A percentile compares a stretch with the other conserved stretches of the same genome.
Conservation (phyloP, 2,888 invertebrate species). For the Leucoptera coffeella region DNA sequence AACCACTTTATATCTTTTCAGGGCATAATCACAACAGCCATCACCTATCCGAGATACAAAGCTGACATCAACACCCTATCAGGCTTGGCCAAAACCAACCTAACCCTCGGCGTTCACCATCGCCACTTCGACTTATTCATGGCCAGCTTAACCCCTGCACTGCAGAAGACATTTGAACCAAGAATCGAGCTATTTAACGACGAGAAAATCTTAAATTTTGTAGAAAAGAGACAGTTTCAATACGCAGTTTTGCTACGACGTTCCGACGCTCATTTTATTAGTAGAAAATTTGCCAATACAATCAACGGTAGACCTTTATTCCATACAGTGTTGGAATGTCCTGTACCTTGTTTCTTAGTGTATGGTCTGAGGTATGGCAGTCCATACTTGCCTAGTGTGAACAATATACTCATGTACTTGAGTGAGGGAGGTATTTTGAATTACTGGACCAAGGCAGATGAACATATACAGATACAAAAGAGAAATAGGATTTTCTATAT, state of each 20-base stretch:
- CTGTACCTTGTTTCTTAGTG: slow-evolving; percentile 49
- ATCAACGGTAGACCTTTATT: slow-evolving; percentile 33
- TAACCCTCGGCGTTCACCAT: slow-evolving; percentile 27
- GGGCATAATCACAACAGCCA: slow-evolving; percentile 36
- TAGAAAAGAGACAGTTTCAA: slow-evolving; percentile 28
- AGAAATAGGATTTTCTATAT: slow-evolving; percentile 9
- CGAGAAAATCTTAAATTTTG: slow-evolving; percentile 18
- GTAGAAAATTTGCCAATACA: slow-evolving; percentile 19
- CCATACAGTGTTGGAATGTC: slow-evolving; percentile 41
- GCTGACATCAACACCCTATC: slow-evolving; percentile 19
- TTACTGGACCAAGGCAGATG: slow-evolving; percentile 26
- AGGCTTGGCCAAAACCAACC: slow-evolving; percentile 18
- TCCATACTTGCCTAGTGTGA: slow-evolving; percentile 41
- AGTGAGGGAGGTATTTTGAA: slow-evolving; percentile 45
- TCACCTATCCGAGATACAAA: slow-evolving; percentile 28
- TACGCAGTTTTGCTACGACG: slow-evolving; percentile 44
- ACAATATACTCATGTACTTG: slow-evolving; percentile 31
- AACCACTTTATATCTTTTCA: slow-evolving; percentile 13
- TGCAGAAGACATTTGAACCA: slow-evolving; percentile 14
- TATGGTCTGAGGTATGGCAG: slow-evolving; percentile 54
- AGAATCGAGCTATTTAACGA: slow-evolving; percentile 30
- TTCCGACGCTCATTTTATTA: slow-evolving; percentile 25
- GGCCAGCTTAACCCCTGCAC: slow-evolving; percentile 16
- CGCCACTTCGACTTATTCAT: slow-evolving; percentile 22
- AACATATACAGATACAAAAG: slow-evolving; percentile 13